phyloP scores from a whole-genome alignment of 2,113 vertebrate species.

The Sinocyclocheilus anophthalmus region DNA sequence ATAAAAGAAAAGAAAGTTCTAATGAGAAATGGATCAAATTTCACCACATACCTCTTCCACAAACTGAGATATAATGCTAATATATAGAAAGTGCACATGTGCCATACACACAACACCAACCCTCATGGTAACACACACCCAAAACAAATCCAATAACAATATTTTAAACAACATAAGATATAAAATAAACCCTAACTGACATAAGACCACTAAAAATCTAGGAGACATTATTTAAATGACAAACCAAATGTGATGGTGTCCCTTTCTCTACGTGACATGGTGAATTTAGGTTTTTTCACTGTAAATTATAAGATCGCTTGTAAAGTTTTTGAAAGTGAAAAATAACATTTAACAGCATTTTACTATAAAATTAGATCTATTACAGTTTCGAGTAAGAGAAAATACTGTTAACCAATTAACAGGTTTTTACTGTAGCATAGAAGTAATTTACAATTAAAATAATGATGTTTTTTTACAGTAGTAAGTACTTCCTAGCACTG shows the following conservation, averaged over 20 bases:
- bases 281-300: too few species aligned
- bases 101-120: neutral
- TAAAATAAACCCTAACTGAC: neutral
- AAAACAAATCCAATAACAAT: too few species aligned
- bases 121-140: too few species aligned
- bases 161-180: neutral
- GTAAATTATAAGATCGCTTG: neutral
- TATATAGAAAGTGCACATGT: neutral
- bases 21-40: neutral
- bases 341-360: neutral
- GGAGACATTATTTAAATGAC: neutral
- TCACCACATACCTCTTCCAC: neutral
- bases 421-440: neutral
- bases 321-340: too few species aligned
- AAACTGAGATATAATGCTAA: neutral
- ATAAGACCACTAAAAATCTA: neutral
- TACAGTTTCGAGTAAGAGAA: neutral
- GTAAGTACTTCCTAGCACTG: neutral
- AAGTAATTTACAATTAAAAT: neutral
- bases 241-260: neutral
- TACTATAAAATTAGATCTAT: neutral
- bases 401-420: neutral
- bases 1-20: neutral
- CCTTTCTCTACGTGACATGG: neutral
- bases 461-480: neutral